Evolutionary conservation across 2,113 vertebrate genomes (phyloP), one percentile per base, ranked within the genome.

Genomic region (Sylvia atricapilla): DNA sequence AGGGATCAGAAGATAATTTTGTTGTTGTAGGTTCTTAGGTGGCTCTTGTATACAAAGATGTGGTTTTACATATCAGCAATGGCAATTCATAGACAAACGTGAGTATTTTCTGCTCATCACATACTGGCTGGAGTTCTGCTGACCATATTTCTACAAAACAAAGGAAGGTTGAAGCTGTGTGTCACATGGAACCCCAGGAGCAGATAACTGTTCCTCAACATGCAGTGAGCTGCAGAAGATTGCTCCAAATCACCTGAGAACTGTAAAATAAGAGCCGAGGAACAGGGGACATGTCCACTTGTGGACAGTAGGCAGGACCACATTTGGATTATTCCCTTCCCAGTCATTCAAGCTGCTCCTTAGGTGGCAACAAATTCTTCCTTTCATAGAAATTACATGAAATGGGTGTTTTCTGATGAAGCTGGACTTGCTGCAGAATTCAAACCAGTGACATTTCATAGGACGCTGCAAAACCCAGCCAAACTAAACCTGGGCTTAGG

Each of bases 21-120:
- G 27, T 70, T 58, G 14, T n/a, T 76, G 30, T 27, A 19, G 9
- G 10, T 50, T 35, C 50, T 69, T 67, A 13, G 30, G 24, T 87
- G 39, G 6, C 33, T 88, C 41, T 46, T 43, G 2, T 15, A 25
- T 13, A 24, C 11, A 20, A 43, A 83, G 22, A 4, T 0, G 2
- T 8, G 15, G 4, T 46, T 69, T 46, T 74, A 6, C 0, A 0
- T 47, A 6, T 30, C 22, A 74, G 30, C 15, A 63, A 5, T 24
- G 43, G 17, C n/a, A 79, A 1, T 27, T 50, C 6, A 4, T 23
- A 31, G 7, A 16, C 24, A 44, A 74, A 50, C 4, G 2, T 0
- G 4, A 59, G 2, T 13, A 8, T 69, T 58, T 79, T 64, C 62
- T 3, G 0, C 69, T 64, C 5, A 7, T 41, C 31, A 43, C 9